A percentile compares a stretch with the other conserved stretches of the same genome.
phyloP scores from a whole-genome alignment of 2,113 vertebrate genomes.

The Hemicordylus capensis region DNA sequence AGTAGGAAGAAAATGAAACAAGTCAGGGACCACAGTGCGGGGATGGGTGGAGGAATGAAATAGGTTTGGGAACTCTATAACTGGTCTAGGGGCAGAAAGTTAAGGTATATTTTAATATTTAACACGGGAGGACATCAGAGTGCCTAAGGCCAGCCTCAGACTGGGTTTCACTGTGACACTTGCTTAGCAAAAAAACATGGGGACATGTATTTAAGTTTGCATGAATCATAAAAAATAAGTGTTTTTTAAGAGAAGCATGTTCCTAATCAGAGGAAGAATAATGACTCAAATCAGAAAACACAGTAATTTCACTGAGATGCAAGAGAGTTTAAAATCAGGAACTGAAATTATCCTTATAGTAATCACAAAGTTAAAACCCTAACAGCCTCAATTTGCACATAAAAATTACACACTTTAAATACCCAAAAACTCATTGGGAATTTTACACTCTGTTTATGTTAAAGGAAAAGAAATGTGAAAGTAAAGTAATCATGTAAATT shows the following conservation, averaged over 20 bases:
- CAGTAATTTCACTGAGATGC: constrained; percentile 78
- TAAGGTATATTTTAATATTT: neutral
- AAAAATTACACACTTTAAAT: constrained; percentile 82
- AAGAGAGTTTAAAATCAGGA: constrained; percentile 80
- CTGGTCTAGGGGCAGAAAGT: neutral
- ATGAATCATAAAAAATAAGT: neutral
- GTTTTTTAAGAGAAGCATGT: constrained; percentile 66
- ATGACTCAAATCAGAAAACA: constrained; percentile 76
- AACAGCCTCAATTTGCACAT: constrained; percentile 82
- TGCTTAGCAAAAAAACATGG: neutral
- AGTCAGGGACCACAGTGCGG: neutral
- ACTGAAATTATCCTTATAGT: constrained; percentile 81
- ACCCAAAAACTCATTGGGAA: constrained; percentile 78
- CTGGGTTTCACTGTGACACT: neutral
- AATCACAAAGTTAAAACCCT: constrained; percentile 81
- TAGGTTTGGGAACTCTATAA: neutral
- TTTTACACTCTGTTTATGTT: constrained; percentile 83
- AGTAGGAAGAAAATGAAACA: neutral
- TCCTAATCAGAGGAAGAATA: constrained; percentile 78
- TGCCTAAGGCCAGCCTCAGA: neutral
- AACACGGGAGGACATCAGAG: neutral
- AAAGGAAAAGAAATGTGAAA: constrained; percentile 79
- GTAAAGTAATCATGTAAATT: constrained; percentile 87
- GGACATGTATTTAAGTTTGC: neutral
- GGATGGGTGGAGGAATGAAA: neutral